Evolutionary conservation across 2,797 vertebrate genomes (phyloP).

Genomic region (Rhyacichthys aspro): DNA sequence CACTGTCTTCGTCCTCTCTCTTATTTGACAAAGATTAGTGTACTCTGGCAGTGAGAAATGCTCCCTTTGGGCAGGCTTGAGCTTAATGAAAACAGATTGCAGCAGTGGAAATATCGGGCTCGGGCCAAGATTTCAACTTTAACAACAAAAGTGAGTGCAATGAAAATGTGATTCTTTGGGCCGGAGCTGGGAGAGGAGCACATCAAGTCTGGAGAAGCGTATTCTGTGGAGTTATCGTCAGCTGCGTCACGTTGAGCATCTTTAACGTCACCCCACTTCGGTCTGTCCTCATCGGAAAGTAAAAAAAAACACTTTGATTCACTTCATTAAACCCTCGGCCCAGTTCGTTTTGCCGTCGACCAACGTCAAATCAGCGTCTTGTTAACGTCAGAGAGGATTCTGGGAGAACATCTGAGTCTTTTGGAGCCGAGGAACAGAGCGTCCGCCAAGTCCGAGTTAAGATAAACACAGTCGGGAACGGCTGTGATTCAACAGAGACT

Average conservation of each 20-base stretch:
- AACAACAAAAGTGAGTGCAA: slow-evolving; percentile 52
- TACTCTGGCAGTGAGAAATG: slow-evolving; percentile 40
- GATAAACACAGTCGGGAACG: slow-evolving; percentile 60
- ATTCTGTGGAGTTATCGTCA: not conserved
- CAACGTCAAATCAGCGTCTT: slow-evolving; percentile 38
- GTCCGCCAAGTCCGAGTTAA: slow-evolving; percentile 49
- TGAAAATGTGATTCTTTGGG: slow-evolving; percentile 32
- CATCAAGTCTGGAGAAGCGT: not conserved
- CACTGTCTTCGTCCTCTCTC: slow-evolving; percentile 41
- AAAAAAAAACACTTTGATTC: not conserved
- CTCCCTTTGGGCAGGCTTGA: slow-evolving; percentile 47
- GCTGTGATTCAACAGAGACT: slow-evolving; percentile 26
- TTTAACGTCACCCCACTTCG: slow-evolving; percentile 20
- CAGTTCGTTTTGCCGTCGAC: slow-evolving; percentile 14
- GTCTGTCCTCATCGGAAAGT: slow-evolving; percentile 7
- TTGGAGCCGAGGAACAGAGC: slow-evolving; percentile 29
- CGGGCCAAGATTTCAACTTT: slow-evolving; percentile 53
- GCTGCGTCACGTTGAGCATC: slow-evolving; percentile 18
- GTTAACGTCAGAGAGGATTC: slow-evolving; percentile 57
- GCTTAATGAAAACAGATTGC: slow-evolving; percentile 67
- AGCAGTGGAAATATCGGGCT: slow-evolving; percentile 54
- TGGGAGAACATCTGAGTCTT: slow-evolving; percentile 14
- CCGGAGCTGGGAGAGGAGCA: not conserved
- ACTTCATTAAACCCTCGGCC: slow-evolving; percentile 7
- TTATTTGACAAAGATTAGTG: slow-evolving; percentile 60